Evolutionary conservation across 2,797 vertebrate species (phyloP), one percentile per base, ranked within the genome.

Genomic region (Siniperca obscura): DNA sequence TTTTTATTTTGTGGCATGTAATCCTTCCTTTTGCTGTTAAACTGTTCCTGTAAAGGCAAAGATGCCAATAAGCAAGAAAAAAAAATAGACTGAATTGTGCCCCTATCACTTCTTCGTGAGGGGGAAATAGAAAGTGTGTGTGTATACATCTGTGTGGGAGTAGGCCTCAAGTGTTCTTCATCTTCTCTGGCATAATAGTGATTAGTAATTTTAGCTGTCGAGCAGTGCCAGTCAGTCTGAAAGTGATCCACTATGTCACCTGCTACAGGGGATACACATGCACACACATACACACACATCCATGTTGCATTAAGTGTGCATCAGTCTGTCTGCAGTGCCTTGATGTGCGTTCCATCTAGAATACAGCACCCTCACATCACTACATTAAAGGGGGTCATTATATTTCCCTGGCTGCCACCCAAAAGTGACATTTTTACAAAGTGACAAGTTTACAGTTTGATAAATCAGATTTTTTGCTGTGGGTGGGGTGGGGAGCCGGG

Each of bases 371-470:
- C 90, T 92, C 91, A 94, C 94, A 95, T 74, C 76, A 89, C 92
- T 92, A 92, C 95, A 95, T 95, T 95, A 95, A 95, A 96, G 90
- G 74, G 87, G 95, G 95, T 95, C 95, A 95, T 96, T 95, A 95
- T 94, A 94, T 95, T 93, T 95, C 92, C 92, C 89, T 61, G 81
- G 85, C 94, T 94, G 94, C 95, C 94, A 92, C 88, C 69, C 88
- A 89, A 93, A 94, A 93, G 90, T 95, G 94, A 95, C 94, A 67
- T 95, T 96, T 96, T 96, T 93, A 94, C 93, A 95, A 95, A 96
- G 94, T 96, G 95, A 96, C 95, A 96, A 93, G 95, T 96, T 96
- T 96, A 95, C 95, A 94, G 95, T 96, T 95, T 95, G 95, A 96
- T 96, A 95, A 95, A 95, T 96, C 95, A 46, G 82, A 89, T 95